Base-by-base conservation (phyloP, 1,140 invertebrate species). In the Mamestra configurata region DNA sequence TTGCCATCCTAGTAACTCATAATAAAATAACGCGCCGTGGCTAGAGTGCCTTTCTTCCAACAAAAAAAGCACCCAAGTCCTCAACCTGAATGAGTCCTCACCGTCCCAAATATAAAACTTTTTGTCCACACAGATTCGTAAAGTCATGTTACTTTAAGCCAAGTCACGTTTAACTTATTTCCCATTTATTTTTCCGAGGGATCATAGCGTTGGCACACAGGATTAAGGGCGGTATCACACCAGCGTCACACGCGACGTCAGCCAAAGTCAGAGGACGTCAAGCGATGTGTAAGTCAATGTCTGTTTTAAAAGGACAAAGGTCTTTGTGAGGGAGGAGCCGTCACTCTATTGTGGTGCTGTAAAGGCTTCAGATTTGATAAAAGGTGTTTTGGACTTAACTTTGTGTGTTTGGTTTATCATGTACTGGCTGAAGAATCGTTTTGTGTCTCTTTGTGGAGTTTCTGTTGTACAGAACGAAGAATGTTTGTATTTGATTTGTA, bases 161-260 rank as follows among this genome's bases (percentile, higher is more conserved):
- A 10, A 66, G n/a, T 66, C 64, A 66, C 64, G 64, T 37, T 43
- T 46, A 43, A 43, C 64, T 66, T 66, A 66, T 66, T 66, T 43
- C 27, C 64, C 64, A 66, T 66, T 66, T 66, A 46, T 66, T 66
- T 66, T 66, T 46, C 20, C 35, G 46, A 66, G 64, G 37, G 64
- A 20, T 46, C 37, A 61, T 61, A 61, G 35, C 37, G 61, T 10
- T 64, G 61, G 35, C 18, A 66, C 37, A 43, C 8, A 43, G 37
- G 64, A 66, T 66, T 66, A 43, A 66, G 37, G 64, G 35, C 18
- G 37, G 24, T 66, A 43, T 66, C 64, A 43, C 37, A 46, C 64
- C 64, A n/a, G 18, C 37, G 37, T 46, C 35, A 43, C 64, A 61
- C 57, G 18, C 13, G 64, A 43, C 64, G 20, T 66, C 64, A 43